Evolutionary conservation across 2,113 vertebrate genomes (phyloP).

Genomic region (Syngnathus scovelli): DNA sequence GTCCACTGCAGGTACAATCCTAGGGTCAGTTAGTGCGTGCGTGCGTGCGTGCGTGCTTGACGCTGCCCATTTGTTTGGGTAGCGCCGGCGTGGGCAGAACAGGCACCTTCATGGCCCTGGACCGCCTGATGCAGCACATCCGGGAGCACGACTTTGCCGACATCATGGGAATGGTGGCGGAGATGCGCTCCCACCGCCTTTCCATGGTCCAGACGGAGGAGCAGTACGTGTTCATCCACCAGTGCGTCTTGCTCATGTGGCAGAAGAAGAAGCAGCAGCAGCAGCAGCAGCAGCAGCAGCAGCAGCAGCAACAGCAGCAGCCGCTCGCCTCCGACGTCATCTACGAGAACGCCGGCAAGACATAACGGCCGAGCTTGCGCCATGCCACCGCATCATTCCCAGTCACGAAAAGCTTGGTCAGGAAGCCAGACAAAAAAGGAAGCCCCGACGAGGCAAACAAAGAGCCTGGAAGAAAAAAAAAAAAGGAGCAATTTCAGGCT

Average conservation of each 20-base stretch:
- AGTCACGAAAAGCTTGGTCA: neutral
- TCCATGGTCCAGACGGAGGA: slow-evolving; percentile 99
- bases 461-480: neutral
- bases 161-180: slow-evolving; percentile 86
- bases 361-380: slow-evolving; percentile 62
- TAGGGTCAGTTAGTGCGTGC: too few relatives aligned
- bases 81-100: slow-evolving; percentile 94
- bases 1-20: slow-evolving; percentile 89
- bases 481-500: neutral
- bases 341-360: slow-evolving; percentile 93
- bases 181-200: slow-evolving; percentile 91
- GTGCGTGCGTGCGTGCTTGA: neutral
- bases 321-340: slow-evolving; percentile 86
- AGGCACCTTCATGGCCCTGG: slow-evolving; percentile 92
- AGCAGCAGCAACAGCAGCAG: slow-evolving; percentile 61
- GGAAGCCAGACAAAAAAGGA: neutral
- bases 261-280: slow-evolving; percentile 90
- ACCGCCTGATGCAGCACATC: slow-evolving; percentile 91
- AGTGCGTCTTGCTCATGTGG: slow-evolving; percentile 95
- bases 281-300: slow-evolving; percentile 82
- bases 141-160: slow-evolving; percentile 89
- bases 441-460: neutral
- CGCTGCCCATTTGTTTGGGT: slow-evolving; percentile 20
- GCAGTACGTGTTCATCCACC: slow-evolving; percentile 96
- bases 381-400: neutral